A percentile compares a stretch with the other conserved stretches of the same genome.
These are phyloP conservation scores for Cephus sareptanus DNA, from an alignment of 2,888 invertebrate species.

Conservation along the genomic window DNA sequence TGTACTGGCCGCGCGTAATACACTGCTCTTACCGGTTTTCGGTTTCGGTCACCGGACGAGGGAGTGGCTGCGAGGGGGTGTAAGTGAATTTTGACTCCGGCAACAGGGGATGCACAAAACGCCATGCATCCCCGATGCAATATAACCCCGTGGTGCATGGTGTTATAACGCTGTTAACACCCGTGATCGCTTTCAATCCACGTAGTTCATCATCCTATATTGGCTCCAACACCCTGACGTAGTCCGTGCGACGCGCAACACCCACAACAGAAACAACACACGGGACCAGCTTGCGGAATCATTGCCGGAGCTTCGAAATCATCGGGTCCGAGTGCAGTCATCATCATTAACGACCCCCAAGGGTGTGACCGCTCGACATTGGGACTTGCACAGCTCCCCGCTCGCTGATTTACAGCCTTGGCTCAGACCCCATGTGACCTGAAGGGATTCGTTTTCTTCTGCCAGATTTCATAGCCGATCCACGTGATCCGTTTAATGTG, in stretches of 20 bases:
- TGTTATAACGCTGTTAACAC: conserved; percentile 64
- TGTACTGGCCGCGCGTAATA: neutral
- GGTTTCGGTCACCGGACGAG: neutral
- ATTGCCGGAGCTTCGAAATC: conserved; percentile 38
- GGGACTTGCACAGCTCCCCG: neutral
- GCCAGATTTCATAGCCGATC: neutral
- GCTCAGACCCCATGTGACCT: neutral
- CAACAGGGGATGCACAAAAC: conserved; percentile 34
- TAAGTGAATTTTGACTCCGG: conserved; percentile 32
- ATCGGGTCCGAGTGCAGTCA: conserved; percentile 41
- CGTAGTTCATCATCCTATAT: conserved; percentile 63
- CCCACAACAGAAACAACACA: conserved; percentile 14
- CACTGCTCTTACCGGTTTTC: conserved; percentile 1
- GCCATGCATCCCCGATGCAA: conserved; percentile 41
- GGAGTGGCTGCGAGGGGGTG: neutral
- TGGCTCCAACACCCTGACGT: conserved; percentile 31
- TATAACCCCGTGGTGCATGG: conserved; percentile 40
- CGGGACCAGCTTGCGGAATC: conserved; percentile 24
- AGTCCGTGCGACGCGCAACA: neutral
- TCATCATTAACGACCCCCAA: conserved; percentile 46
- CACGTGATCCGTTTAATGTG: neutral
- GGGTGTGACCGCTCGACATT: neutral
- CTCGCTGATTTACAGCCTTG: neutral
- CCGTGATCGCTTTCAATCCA: conserved; percentile 64
- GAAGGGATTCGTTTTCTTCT: neutral